Base-by-base conservation (phyloP, 2,797 vertebrate species). In the Oryzias dopingdopingensis region DNA sequence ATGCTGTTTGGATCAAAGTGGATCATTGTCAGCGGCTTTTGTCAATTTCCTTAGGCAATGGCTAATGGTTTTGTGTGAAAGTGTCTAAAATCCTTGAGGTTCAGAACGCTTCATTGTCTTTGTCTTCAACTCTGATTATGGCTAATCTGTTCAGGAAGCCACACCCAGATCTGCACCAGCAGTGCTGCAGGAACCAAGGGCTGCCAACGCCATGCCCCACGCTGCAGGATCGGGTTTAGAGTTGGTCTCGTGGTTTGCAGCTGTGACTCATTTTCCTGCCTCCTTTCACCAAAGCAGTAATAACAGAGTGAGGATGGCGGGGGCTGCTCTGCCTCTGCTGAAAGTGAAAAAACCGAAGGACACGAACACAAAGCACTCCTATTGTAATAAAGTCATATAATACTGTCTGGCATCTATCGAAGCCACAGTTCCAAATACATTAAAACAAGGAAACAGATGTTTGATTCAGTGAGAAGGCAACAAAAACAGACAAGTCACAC, bases 261-360 rank as follows among this genome's bases (percentile, higher is more conserved):
- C 62, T 15, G 68, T 82, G 81, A 81, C 81, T 89, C 82, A 86
- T 66, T 75, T 71, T 61, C 72, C 79, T 52, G 72, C 41, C 59
- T 57, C 14, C 37, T 46, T 41, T 75, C 52, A 6, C 54, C 48
- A 54, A 42, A 67, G 41, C 43, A 1, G 42, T 63, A 72, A 78
- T 60, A 47, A 53, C 54, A 69, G 54, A 6, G 42, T 1, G 10
- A 29, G 37, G 59, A 59, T 40, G 54, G 23, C 37, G 16, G 47
- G 49, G 45, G 18, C 22, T 0, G 0, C 45, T 32, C 46, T 2
- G 1, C 51, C 50, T 18, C 14, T 24, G 45, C 55, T 58, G 47
- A 29, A 56, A 67, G 48, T 43, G 3, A 37, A 37, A 72, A 53
- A 62, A 16, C 22, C 48, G 10, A 42, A 63, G 45, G n/a, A 42